Base-by-base conservation (phyloP, 2,888 invertebrate genomes). In the Synanthedon myopaeformis region DNA sequence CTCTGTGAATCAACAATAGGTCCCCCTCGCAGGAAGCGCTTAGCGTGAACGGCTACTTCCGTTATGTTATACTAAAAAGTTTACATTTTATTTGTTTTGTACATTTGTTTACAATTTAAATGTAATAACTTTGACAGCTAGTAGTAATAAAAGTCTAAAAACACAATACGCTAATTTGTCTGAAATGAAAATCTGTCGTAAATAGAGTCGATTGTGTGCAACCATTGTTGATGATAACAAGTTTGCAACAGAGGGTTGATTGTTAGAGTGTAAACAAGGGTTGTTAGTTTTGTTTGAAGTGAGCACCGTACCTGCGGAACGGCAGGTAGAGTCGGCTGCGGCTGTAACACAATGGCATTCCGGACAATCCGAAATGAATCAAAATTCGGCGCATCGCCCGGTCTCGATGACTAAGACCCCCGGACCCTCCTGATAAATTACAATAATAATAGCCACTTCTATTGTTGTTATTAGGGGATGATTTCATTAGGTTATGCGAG, bases 291-390 rank as follows among this genome's bases (percentile, higher is more conserved):
- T 66, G 35, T 57, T 56, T 53, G 55, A 10, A 35, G 35, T 35
- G 54, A 58, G 55, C 45, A 60, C 70, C 66, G 62, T 64, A 62
- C 65, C 63, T 65, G 67, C 65, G 45, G 51, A 17, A 28, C 52
- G 35, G 55, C 83, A 85, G 84, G 86, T 84, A 85, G 59, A 69
- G 66, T 64, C 77, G 76, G 74, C 75, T 67, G 64, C 67, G 50
- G 50, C 45, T n/a, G 45, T 45, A 13, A 35, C 66, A 83, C 84
- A 85, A 86, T 85, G 78, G 82, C 84, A 86, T 86, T 84, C 86
- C 84, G 74, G 67, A 63, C 80, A 82, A 35, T 79, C 74, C 77
- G 75, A 82, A 82, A 83, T 85, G 81, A 86, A 83, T 85, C 83
- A 81, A 84, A 84, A 82, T 76, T 81, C 79, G 74, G 62, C 67